Conservation (phyloP, 2,113 vertebrate species). For the Carollia perspicillata region DNA sequence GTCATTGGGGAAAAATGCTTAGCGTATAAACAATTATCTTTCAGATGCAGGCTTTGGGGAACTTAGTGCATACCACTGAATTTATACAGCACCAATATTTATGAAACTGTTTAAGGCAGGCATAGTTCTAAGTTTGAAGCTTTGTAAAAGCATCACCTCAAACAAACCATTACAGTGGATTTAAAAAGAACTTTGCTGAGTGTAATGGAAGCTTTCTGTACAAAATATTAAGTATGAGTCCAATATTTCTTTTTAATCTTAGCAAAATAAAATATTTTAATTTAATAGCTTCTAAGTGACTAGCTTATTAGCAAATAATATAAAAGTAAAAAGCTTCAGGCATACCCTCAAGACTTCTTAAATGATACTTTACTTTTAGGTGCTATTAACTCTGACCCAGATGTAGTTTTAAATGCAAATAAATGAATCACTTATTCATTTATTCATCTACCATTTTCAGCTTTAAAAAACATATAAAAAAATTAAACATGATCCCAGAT, state of each 20-base stretch:
- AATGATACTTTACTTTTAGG: constrained; percentile 57
- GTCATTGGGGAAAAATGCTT: constrained; percentile 8
- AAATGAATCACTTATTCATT: constrained; percentile 28
- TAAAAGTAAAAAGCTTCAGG: constrained; percentile 39
- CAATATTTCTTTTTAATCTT: constrained; percentile 57
- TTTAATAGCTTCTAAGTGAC: constrained; percentile 60
- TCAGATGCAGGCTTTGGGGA: constrained; percentile 43
- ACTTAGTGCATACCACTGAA: constrained; percentile 27
- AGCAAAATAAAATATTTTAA: constrained; percentile 40
- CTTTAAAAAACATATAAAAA: constrained; percentile 25
- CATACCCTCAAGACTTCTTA: not conserved
- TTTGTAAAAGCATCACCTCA: not conserved
- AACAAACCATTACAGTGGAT: not conserved
- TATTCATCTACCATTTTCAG: constrained; percentile 15
- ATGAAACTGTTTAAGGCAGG: constrained; percentile 18
- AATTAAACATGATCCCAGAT: constrained; percentile 44
- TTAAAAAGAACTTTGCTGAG: not conserved
- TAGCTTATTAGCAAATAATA: constrained; percentile 49
- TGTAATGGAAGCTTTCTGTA: not conserved
- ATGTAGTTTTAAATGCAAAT: constrained; percentile 49
- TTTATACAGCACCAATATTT: constrained; percentile 57
- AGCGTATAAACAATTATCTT: constrained; percentile 62
- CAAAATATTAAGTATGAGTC: constrained; percentile 52
- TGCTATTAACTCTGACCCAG: constrained; percentile 55
- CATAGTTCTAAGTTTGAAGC: not conserved